These are phyloP conservation scores for Steromphala cineraria DNA, from an alignment of 2,888 invertebrate genomes.

Conservation along the genomic window DNA sequence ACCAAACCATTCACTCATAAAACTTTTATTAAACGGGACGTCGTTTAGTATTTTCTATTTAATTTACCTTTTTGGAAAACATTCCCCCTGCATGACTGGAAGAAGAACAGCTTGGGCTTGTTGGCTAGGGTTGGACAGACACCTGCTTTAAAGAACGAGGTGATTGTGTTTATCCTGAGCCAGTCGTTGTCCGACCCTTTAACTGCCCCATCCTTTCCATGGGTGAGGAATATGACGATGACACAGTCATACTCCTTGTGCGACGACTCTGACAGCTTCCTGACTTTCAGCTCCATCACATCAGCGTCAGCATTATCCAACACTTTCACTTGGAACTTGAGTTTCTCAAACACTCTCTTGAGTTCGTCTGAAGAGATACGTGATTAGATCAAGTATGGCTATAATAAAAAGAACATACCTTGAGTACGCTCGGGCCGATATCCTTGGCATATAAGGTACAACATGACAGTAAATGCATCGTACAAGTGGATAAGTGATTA, in stretches of 20 bases:
- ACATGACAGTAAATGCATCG: too few relatives aligned
- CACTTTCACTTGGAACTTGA: neutral
- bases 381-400: neutral
- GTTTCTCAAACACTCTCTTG: neutral
- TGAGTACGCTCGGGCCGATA: neutral
- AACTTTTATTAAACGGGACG: too few relatives aligned
- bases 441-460: too few relatives aligned
- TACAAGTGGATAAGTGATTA: too few relatives aligned
- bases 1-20: too few relatives aligned
- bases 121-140: neutral
- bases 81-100: neutral
- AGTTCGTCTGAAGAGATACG: neutral
- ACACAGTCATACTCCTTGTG: neutral
- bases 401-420: neutral
- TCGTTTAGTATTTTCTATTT: too few relatives aligned
- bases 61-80: neutral
- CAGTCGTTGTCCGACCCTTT: neutral
- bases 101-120: neutral
- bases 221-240: neutral
- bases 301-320: neutral
- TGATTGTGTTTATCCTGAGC: neutral
- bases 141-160: neutral
- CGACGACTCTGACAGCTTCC: neutral
- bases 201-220: neutral
- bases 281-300: neutral